phyloP scores from a whole-genome alignment of 2,797 vertebrate genomes.

The Acanthurus leucopareius region DNA sequence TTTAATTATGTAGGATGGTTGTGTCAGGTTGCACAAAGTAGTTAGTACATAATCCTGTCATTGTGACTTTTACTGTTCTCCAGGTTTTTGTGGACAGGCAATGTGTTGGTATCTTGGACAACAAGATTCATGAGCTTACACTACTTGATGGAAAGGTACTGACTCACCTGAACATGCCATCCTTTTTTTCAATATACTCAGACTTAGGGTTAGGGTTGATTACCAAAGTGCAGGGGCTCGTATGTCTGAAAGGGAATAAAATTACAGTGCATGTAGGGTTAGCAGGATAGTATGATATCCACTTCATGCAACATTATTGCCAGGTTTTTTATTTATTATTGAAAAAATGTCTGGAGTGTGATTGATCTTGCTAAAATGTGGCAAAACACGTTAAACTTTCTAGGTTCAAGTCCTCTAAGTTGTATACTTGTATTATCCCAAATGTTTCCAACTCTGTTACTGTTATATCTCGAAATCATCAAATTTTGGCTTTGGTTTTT shows the following conservation, averaged over 20 bases:
- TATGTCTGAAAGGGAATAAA: background rate
- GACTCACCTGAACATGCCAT: background rate
- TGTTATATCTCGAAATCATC: too few relatives aligned
- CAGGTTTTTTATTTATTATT: background rate
- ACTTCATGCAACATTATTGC: background rate
- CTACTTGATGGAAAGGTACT: slow-evolving; percentile 88
- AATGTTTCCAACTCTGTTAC: too few relatives aligned
- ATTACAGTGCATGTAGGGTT: background rate
- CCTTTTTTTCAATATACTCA: background rate
- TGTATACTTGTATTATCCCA: too few relatives aligned
- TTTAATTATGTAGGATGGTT: background rate
- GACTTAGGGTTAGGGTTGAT: background rate
- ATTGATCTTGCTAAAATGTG: background rate
- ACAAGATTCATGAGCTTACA: slow-evolving; percentile 83
- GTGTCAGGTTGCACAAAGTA: background rate
- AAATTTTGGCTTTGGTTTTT: too few relatives aligned
- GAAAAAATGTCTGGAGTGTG: background rate
- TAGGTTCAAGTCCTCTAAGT: too few relatives aligned
- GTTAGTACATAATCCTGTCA: background rate
- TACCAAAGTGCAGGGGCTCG: background rate
- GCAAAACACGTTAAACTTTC: too few relatives aligned
- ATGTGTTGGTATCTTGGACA: slow-evolving; percentile 89
- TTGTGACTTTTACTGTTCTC: slow-evolving; percentile 39
- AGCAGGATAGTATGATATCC: background rate
- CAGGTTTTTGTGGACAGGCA: slow-evolving; percentile 92